Evolutionary conservation across 1,140 invertebrate genomes (phyloP).

Genomic region (Odontomachus brunneus): DNA sequence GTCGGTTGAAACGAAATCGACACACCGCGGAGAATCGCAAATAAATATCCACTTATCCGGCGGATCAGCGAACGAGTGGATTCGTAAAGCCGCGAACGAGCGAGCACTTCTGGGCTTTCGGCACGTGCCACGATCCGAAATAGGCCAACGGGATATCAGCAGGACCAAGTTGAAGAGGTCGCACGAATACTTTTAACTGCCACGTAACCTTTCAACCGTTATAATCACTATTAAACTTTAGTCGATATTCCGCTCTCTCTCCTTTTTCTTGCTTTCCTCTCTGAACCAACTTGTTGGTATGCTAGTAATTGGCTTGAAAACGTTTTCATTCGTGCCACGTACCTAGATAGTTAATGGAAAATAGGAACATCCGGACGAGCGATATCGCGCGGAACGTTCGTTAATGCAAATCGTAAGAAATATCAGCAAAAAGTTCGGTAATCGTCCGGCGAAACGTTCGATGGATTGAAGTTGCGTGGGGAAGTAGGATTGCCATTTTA

Average conservation of each 20-base stretch:
- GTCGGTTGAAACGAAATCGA: neutral
- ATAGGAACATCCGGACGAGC: neutral
- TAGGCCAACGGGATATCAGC: constrained; percentile 39
- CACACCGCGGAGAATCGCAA: constrained; percentile 17
- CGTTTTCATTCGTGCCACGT: neutral
- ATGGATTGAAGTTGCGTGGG: no score
- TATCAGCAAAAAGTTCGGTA: neutral
- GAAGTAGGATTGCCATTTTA: constrained; percentile 1
- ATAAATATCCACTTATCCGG: constrained; percentile 63
- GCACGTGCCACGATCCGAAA: constrained; percentile 43
- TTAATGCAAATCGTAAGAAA: constrained; percentile 3
- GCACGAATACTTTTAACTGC: neutral
- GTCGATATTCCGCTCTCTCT: no score
- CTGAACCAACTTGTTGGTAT: neutral
- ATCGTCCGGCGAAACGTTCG: constrained; percentile 14
- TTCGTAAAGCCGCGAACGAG: constrained; percentile 58
- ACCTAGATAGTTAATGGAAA: neutral
- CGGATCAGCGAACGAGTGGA: constrained; percentile 49
- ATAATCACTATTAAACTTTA: no score
- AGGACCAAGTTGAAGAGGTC: neutral
- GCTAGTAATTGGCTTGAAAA: neutral
- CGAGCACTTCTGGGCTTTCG: constrained; percentile 69
- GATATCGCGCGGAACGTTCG: neutral
- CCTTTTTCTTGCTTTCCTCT: neutral
- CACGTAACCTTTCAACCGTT: neutral